Evolutionary conservation across 2,113 vertebrate genomes (phyloP), one percentile per base, ranked within the genome.

Genomic region (Rhea pennata): DNA sequence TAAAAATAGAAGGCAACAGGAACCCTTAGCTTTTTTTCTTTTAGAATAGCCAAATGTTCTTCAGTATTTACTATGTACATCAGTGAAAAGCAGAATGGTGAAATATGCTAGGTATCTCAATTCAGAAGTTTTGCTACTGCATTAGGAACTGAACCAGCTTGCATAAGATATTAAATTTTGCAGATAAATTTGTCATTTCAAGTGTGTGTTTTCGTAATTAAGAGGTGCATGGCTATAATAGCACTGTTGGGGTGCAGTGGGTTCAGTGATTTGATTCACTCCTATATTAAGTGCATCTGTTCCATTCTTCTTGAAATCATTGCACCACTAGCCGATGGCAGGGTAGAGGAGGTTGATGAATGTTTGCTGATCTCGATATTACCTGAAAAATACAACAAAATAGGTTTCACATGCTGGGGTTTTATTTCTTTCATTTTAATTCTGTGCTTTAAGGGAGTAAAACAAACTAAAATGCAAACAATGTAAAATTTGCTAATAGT

Each of bases 1-100:
- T 92, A 88, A 94, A 92, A 92, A 79, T 54, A 97, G 61, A 54
- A 94, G 54, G 46, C 78, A 94, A 23, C 66, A 86, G 48, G 24
- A 82, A 64, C 4, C 0, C 6, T 58, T 62, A 79, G 6, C 6
- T 8, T 67, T 58, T 79, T 93, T 84, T 65, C 14, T n/a, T 96
- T 66, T 61, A 20, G 15, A 76, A 87, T 40, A 67, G 48, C 16
- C 39, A 90, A 71, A 61, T 51, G 9, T 5, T 84, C 11, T n/a
- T 6, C 1, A 1, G 3, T 76, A 23, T 80, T 87, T 93, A 15
- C 13, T 83, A 40, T 53, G 8, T 29, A 8, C 51, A 27, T 56
- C 58, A 46, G 29, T 87, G 39, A 17, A 88, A 74, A 29, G 24
- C 48, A 77, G 26, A 86, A 50, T 39, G 15, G 29, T 5, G 72